Base-by-base conservation (phyloP, 2,888 invertebrate species). In the Branchellion lobata region DNA sequence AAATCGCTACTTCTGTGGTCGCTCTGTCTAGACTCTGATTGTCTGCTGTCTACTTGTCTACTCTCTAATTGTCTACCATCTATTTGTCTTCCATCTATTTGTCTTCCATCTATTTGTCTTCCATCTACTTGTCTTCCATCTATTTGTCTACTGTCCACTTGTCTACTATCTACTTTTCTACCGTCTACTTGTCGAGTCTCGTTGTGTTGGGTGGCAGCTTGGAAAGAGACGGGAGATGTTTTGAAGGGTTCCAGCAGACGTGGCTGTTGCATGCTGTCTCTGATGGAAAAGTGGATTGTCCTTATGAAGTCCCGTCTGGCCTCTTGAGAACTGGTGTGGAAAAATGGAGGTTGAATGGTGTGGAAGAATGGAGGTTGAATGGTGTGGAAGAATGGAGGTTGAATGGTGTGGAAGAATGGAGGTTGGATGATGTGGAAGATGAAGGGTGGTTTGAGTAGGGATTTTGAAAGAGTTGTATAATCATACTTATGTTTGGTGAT, bases 281-380 rank as follows among this genome's bases (percentile, higher is more conserved):
- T 91, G 85, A 97, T 97, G 84, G 96, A 96, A 89, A 96, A 96
- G 80, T 97, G 91, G 85, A 97, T 96, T 81, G 96, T 96, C 89
- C 95, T 95, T 86, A 97, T 90, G 91, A 97, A 97, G 83, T 96
- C 96, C 89, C 96, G 95, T 84, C 96, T 92, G 89, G 96, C 96
- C 88, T 96, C 96, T 81, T 93, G 93, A 79, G 96, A 96, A 88
- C 96, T 96, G 86, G 29, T 5, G 1, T 8, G 1, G 36, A n/a
- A n/a, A n/a, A n/a, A n/a, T n/a, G n/a, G n/a, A n/a, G n/a, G n/a
- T n/a, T n/a, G n/a, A n/a, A n/a, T n/a, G n/a, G n/a, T n/a, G n/a
- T n/a, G n/a, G n/a, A n/a, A n/a, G n/a, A n/a, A n/a, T n/a, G n/a
- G n/a, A n/a, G n/a, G n/a, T n/a, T n/a, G n/a, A n/a, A n/a, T n/a